Conservation (phyloP, 2,113 vertebrate genomes). For the Vulpes vulpes region DNA sequence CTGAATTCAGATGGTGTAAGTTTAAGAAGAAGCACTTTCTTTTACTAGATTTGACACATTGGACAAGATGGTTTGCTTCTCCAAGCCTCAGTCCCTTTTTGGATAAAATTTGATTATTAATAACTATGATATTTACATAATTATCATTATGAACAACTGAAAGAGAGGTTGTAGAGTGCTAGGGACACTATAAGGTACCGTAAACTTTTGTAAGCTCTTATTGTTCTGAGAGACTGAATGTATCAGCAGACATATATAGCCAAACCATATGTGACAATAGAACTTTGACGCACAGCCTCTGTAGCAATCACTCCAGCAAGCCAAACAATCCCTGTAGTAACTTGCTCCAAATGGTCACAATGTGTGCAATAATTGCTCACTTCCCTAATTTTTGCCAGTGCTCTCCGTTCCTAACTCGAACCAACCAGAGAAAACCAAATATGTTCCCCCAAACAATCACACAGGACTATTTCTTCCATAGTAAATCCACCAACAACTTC, state of each 20-base stretch:
- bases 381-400: background rate
- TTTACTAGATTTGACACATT: background rate
- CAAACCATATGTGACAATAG: background rate
- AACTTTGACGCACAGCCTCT: background rate
- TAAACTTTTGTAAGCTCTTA: background rate
- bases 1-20: background rate
- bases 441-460: background rate
- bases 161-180: background rate
- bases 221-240: background rate
- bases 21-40: background rate
- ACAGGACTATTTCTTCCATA: background rate
- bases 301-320: background rate
- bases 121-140: background rate
- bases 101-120: background rate
- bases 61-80: background rate
- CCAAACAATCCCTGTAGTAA: background rate
- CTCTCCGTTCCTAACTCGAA: background rate
- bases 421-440: background rate
- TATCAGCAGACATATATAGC: background rate
- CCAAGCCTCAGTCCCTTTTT: background rate
- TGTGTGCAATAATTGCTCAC: background rate
- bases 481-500: background rate
- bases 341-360: background rate
- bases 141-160: background rate
- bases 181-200: background rate